Conservation (phyloP, 2,113 vertebrate species). For the Myrmophylax atrothorax region DNA sequence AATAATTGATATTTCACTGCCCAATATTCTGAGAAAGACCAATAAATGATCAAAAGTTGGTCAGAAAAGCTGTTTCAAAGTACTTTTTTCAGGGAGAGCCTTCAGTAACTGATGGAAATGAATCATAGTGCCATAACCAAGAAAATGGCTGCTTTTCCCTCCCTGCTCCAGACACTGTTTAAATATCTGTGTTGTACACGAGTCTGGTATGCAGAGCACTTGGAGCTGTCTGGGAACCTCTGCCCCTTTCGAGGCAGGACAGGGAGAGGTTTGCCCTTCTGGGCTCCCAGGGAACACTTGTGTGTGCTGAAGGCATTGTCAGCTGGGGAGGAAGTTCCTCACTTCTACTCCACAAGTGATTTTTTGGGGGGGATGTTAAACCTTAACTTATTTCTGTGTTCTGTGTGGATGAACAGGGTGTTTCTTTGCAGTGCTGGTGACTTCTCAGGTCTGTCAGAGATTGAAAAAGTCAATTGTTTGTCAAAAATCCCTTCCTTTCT, state of each 20-base stretch:
- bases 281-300: neutral
- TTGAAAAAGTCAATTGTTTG: neutral
- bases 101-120: neutral
- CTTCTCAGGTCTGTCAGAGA: neutral
- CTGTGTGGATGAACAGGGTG: neutral
- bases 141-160: neutral
- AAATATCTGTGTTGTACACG: constrained; percentile 52
- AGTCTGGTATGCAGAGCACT: constrained; percentile 69
- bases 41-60: neutral
- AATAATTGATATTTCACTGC: neutral
- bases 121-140: neutral
- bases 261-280: constrained; percentile 6
- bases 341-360: neutral
- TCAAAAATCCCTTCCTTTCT: neutral
- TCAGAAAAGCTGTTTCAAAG: neutral
- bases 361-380: neutral
- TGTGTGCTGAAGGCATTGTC: neutral
- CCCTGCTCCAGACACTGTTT: constrained; percentile 47
- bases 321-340: neutral
- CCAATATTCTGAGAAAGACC: neutral
- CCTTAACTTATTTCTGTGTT: neutral
- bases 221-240: constrained; percentile 60
- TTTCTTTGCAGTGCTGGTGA: neutral
- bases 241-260: neutral
- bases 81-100: neutral